A percentile compares a stretch with the other conserved stretches of the same genome.
Conservation (phyloP, 1,140 invertebrate species). For the Probaryconus sp. region DNA sequence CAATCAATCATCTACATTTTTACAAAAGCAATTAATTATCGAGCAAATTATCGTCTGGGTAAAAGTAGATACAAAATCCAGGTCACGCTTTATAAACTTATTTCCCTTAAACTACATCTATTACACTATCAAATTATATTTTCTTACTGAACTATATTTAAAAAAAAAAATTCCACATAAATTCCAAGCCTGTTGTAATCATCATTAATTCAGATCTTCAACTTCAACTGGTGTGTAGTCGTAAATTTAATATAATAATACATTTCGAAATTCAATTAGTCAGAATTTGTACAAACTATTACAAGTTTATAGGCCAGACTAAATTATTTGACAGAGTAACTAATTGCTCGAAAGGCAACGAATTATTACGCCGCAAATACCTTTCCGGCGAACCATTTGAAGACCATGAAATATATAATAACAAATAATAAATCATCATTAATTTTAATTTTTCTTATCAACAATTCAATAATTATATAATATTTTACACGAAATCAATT, state of each 20-base stretch:
- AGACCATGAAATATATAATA: neutral
- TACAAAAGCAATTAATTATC: conserved; percentile 31
- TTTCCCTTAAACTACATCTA: conserved; percentile 30
- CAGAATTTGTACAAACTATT: conserved; percentile 11
- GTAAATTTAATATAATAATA: too few relatives aligned
- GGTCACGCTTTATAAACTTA: conserved; percentile 44
- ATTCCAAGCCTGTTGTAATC: too few relatives aligned
- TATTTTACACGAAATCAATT: too few relatives aligned
- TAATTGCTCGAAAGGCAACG: neutral
- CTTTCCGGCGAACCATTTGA: neutral
- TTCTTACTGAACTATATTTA: conserved; percentile 17
- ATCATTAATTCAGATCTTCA: too few relatives aligned
- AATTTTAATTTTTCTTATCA: too few relatives aligned
- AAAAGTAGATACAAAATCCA: conserved; percentile 35
- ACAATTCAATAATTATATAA: too few relatives aligned
- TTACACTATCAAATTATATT: conserved; percentile 28
- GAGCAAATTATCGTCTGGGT: conserved; percentile 21
- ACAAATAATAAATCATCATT: too few relatives aligned
- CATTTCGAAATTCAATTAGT: too few relatives aligned
- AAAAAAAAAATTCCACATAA: too few relatives aligned
- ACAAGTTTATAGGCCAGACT: conserved; percentile 3
- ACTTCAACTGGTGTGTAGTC: too few relatives aligned
- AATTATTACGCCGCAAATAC: conserved; percentile 21
- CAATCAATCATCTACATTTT: too few relatives aligned
- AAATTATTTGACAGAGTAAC: conserved; percentile 9